A percentile compares a stretch with the other conserved stretches of the same genome.
phyloP scores from a whole-genome alignment of 2,797 vertebrate species.

The Neosilurus hyrtlii region DNA sequence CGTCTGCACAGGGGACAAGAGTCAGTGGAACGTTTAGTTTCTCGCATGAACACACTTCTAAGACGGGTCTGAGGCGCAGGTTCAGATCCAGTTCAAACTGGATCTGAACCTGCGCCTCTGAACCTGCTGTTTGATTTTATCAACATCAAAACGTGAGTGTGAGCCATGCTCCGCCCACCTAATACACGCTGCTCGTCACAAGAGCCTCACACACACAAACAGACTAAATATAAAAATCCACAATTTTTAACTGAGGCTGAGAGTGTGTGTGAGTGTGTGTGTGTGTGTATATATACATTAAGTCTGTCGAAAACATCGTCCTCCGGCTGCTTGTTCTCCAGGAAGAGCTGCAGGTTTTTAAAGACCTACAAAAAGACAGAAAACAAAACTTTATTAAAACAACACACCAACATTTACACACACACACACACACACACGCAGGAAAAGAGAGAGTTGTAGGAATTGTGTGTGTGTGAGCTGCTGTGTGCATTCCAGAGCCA shows the following conservation, averaged over 20 bases:
- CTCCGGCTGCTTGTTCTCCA: conserved; percentile 95
- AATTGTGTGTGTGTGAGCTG: background rate
- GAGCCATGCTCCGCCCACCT: too few species aligned
- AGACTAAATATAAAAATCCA: too few species aligned
- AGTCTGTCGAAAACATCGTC: conserved; percentile 96
- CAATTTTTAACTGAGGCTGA: too few species aligned
- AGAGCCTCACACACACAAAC: too few species aligned
- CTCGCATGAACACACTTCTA: too few species aligned
- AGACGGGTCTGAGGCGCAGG: too few species aligned
- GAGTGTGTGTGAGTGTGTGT: too few species aligned
- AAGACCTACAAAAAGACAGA: conserved; percentile 75
- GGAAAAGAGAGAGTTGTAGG: background rate
- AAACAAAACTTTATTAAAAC: background rate
- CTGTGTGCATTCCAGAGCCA: conserved; percentile 47
- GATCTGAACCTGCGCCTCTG: too few species aligned
- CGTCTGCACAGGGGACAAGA: conserved; percentile 70
- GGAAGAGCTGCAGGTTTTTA: conserved; percentile 97
- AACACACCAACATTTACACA: background rate
- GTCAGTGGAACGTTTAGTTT: background rate
- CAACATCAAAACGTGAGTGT: too few species aligned
- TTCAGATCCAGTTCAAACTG: too few species aligned
- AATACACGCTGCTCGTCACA: too few species aligned
- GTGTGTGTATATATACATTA: conserved; percentile 76
- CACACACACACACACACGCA: background rate
- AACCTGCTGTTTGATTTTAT: too few species aligned